Base-by-base conservation (phyloP, 2,113 vertebrate species). In the Notarius lentiginosus region DNA sequence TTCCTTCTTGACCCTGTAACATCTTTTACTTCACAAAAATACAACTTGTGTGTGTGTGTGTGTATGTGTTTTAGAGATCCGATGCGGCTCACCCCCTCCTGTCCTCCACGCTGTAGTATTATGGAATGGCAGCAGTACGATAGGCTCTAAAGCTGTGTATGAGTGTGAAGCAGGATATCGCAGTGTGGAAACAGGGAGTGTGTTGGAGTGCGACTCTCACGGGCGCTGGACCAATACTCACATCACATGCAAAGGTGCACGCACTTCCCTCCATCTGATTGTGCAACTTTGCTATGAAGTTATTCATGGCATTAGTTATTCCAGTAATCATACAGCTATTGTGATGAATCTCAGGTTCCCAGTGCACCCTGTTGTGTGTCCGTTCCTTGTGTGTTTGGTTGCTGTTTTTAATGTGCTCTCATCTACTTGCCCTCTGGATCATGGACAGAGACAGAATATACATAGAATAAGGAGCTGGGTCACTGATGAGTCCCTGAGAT, bases 171-270 rank as follows among this genome's bases (percentile, higher is more conserved):
- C 92, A 91, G 95, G 96, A 87, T 96, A 95, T 93, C 92, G 90
- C 81, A 93, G 92, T 89, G 80, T 83, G 82, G 94, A 94, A 90
- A 90, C 88, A 27, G 93, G 83, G 79, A 94, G 94, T 90, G 90
- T 95, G 75, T 96, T 95, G 76, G 88, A 92, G 81, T 97, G 96
- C 82, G 92, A 89, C n/a, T 22, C 84, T 58, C 79, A 90, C 58
- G 94, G 91, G 89, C 91, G 85, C 0, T 97, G 96, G 96, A 94
- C 93, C 83, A 89, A 90, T 47, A 91, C 92, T 24, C 88, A 89
- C 22, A 90, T 94, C 0, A 0, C 91, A 85, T 97, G 96, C 82
- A 85, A 92, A 95, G 96, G 96, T 96, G 96, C 91, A 83, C 30
- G 34, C 12, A 18, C 34, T 83, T 72, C 15, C 63, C 73, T 65